phyloP scores from a whole-genome alignment of 2,888 invertebrate genomes.

The Meteorus cinctellus region DNA sequence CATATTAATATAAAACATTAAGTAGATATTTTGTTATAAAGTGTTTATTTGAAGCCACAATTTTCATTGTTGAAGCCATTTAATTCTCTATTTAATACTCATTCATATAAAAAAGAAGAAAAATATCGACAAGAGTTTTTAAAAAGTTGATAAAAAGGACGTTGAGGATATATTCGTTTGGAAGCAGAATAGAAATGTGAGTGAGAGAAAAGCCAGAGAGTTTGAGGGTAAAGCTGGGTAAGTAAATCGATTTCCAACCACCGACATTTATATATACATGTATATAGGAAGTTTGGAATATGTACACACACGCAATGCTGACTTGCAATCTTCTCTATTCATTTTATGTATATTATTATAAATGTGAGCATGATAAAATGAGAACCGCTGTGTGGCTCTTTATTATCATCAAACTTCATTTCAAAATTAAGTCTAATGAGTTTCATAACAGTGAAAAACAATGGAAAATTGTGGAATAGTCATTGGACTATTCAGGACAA shows the following conservation, averaged over 20 bases:
- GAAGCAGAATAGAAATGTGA: neutral
- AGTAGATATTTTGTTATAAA: neutral
- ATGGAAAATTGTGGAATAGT: too few species aligned
- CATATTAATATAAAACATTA: too few species aligned
- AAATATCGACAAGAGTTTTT: neutral
- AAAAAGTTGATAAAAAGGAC: neutral
- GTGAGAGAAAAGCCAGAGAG: neutral
- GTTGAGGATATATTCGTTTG: neutral
- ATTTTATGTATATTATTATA: neutral
- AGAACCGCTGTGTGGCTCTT: slow-evolving; percentile 11
- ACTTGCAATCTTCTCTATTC: neutral
- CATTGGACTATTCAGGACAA: too few species aligned
- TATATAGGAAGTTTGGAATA: neutral
- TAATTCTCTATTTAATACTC: neutral
- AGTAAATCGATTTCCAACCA: neutral
- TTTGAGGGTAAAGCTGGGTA: neutral
- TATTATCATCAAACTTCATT: neutral
- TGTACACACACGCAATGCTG: slow-evolving; percentile 1
- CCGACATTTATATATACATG: neutral
- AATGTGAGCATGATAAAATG: neutral
- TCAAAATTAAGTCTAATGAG: neutral
- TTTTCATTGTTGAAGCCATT: neutral
- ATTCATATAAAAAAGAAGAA: neutral
- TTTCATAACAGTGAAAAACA: neutral
- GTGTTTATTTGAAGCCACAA: neutral